Conservation (phyloP, 2,113 vertebrate species). For the Aptenodytes patagonicus region DNA sequence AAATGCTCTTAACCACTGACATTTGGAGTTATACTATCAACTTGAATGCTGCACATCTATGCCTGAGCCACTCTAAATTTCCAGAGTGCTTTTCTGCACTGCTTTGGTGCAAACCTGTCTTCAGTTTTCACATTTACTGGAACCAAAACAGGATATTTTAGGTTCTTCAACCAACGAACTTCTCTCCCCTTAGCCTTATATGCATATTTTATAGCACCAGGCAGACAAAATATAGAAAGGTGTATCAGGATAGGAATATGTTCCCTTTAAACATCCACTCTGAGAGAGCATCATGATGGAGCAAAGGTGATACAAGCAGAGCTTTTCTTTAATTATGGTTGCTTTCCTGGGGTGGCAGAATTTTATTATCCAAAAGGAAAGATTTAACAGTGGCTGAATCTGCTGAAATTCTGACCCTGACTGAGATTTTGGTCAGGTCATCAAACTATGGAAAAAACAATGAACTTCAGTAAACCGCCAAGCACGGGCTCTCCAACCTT, state of each 20-base stretch:
- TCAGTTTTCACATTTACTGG: not conserved
- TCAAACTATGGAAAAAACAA: not conserved
- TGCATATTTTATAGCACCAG: not conserved
- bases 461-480: not conserved
- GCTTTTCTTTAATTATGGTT: not conserved
- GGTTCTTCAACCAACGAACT: not conserved
- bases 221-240: not conserved
- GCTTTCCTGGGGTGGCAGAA: not conserved
- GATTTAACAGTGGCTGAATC: not conserved
- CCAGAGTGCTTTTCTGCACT: not conserved
- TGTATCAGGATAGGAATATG: not conserved
- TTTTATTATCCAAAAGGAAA: not conserved
- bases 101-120: not conserved
- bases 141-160: not conserved
- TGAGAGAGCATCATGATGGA: not conserved
- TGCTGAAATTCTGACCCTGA: not conserved
- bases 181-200: not conserved
- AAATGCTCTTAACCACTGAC: not conserved
- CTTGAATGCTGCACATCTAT: not conserved
- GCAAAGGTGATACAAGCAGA: not conserved
- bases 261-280: not conserved
- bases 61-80: not conserved
- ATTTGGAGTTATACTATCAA: slow-evolving; percentile 23
- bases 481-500: not conserved
- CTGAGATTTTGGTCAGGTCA: not conserved